Percentiles rank a stretch among this genome's conserved stretches.
Conservation (phyloP, 2,888 invertebrate species). For the Meiosimyza platycephala region DNA sequence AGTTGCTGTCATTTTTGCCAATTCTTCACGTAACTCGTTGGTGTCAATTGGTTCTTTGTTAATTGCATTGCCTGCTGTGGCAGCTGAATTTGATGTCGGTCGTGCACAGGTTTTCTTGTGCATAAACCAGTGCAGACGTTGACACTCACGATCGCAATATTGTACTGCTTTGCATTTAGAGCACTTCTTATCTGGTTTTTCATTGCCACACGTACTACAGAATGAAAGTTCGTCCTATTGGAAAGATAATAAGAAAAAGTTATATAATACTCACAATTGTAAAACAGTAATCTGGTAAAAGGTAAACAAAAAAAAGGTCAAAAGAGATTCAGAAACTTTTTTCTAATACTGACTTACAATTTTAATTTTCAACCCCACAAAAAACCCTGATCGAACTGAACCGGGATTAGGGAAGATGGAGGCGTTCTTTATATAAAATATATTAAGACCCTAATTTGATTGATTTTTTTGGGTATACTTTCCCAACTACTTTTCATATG, state of each 20-base stretch:
- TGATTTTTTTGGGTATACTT: too few species aligned
- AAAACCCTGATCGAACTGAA: too few species aligned
- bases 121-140: conserved; percentile 91
- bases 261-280: background rate
- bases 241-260: background rate
- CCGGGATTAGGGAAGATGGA: too few species aligned
- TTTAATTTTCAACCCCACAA: too few species aligned
- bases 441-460: too few species aligned
- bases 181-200: conserved; percentile 92
- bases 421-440: too few species aligned
- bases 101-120: conserved; percentile 88
- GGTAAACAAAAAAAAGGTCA: too few species aligned
- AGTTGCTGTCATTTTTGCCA: conserved; percentile 52
- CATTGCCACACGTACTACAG: conserved; percentile 89
- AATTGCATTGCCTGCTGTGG: conserved; percentile 51
- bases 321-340: too few species aligned
- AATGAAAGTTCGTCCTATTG: conserved; percentile 71
- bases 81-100: conserved; percentile 68
- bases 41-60: conserved; percentile 52
- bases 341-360: too few species aligned
- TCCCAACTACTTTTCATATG: too few species aligned
- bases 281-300: too few species aligned
- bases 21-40: conserved; percentile 54
- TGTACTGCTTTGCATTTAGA: conserved; percentile 92
- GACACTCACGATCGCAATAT: conserved; percentile 95